A percentile compares a stretch with the other conserved stretches of the same genome.
These are phyloP conservation scores for Drosophila bocqueti DNA, from an alignment of 1,140 invertebrate species.

Conservation along the genomic window DNA sequence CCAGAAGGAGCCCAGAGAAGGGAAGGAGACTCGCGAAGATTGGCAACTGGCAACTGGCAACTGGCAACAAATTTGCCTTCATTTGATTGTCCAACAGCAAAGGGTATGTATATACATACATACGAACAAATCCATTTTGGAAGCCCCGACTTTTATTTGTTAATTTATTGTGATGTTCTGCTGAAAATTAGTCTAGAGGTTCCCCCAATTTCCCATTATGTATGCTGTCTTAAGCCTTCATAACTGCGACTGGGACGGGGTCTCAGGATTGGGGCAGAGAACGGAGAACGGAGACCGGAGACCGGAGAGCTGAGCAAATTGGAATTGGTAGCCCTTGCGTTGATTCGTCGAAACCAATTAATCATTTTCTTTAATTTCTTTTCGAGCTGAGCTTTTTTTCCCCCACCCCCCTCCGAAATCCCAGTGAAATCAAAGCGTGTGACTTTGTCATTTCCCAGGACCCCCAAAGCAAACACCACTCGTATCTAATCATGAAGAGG, in stretches of 20 bases:
- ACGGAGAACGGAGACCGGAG: not conserved
- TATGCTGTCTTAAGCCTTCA: slow-evolving; percentile 62
- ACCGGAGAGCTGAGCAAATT: slow-evolving; percentile 17
- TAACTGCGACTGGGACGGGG: slow-evolving; percentile 34
- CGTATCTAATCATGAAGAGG: slow-evolving; percentile 20
- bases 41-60: slow-evolving; percentile 50
- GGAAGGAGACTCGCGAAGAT: not conserved
- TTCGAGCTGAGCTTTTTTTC: slow-evolving; percentile 3
- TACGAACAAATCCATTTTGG: slow-evolving; percentile 63
- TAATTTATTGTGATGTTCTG: slow-evolving; percentile 81
- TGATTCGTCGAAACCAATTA: slow-evolving; percentile 69
- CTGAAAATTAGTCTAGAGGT: slow-evolving; percentile 77
- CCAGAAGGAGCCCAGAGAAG: not conserved
- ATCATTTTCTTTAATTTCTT: slow-evolving; percentile 64
- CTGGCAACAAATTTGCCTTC: slow-evolving; percentile 73
- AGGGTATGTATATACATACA: too few species aligned
- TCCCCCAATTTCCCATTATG: slow-evolving; percentile 75
- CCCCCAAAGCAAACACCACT: not conserved
- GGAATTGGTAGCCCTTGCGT: slow-evolving; percentile 49
- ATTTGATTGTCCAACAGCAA: slow-evolving; percentile 49
- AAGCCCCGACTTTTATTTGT: slow-evolving; percentile 74
- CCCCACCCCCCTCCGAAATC: too few species aligned
- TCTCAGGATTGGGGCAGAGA: slow-evolving; percentile 20
- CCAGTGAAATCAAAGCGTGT: slow-evolving; percentile 54
- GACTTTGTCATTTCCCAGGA: slow-evolving; percentile 52